These are phyloP conservation scores for Ciconia boyciana DNA, from an alignment of 2,113 vertebrate genomes.

Conservation along the genomic window DNA sequence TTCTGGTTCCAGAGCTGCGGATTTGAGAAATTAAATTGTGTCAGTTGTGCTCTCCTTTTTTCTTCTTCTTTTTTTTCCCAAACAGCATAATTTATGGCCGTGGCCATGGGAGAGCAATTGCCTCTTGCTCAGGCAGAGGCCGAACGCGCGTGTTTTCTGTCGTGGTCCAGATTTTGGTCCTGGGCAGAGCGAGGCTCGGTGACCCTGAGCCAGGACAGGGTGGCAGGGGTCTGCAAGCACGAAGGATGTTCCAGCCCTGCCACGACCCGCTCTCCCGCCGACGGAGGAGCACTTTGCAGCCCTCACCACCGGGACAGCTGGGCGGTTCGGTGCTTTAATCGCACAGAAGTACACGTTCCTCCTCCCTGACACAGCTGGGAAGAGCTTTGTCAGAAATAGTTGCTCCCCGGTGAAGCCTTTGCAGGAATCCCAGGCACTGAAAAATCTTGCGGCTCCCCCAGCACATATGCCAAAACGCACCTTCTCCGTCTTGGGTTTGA, in stretches of 20 bases:
- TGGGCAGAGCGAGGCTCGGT: accelerated
- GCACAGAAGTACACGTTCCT: background rate
- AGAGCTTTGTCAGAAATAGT: background rate
- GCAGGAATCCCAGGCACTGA: background rate
- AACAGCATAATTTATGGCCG: background rate
- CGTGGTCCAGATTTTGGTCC: background rate
- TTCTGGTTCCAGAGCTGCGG: background rate
- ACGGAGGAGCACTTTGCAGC: background rate
- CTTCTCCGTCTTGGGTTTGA: background rate
- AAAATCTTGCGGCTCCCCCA: background rate
- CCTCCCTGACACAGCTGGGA: background rate
- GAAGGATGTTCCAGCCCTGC: background rate
- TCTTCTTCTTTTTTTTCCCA: background rate
- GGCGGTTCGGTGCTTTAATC: background rate
- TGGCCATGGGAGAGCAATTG: background rate
- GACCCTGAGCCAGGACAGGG: background rate
- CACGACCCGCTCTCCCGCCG: accelerated
- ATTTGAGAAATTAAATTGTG: background rate
- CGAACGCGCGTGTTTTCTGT: accelerated
- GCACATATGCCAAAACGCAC: accelerated
- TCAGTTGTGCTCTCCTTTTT: background rate
- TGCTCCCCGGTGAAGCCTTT: background rate
- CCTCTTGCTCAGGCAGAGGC: background rate
- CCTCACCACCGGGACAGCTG: background rate
- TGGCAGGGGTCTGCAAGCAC: background rate